These are phyloP conservation scores for Temnopleurus reevesii DNA, from an alignment of 53 echinoderm and acorn worm species.

Conservation along the genomic window DNA sequence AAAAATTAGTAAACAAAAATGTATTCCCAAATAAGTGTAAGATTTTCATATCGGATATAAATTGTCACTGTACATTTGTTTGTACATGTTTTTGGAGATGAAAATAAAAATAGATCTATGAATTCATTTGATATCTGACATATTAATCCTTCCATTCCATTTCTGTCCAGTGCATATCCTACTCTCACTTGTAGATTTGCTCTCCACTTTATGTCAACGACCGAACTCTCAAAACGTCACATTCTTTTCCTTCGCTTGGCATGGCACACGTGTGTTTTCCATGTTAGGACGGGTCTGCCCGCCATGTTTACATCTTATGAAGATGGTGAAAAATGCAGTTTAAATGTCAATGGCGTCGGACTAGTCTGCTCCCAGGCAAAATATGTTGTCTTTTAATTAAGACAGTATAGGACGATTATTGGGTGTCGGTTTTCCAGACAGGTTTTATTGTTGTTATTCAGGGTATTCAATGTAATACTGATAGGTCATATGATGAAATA, in stretches of 20 bases:
- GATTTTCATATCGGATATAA: too few relatives aligned
- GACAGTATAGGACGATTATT: background rate
- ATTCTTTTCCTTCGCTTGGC: background rate
- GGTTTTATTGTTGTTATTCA: too few relatives aligned
- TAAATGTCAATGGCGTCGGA: slow-evolving; percentile 5
- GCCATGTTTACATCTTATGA: slow-evolving; percentile 18
- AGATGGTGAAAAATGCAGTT: background rate
- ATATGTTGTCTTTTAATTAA: background rate
- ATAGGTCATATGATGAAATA: too few relatives aligned
- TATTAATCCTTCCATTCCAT: background rate
- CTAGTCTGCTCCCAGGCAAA: slow-evolving; percentile 2
- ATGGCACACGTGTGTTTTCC: background rate
- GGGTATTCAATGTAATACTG: too few relatives aligned
- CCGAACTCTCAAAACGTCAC: background rate
- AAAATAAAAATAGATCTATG: background rate
- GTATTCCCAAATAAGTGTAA: too few relatives aligned
- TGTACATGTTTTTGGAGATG: too few relatives aligned
- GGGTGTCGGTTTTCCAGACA: background rate
- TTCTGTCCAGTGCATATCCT: background rate
- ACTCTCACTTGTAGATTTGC: slow-evolving; percentile 26
- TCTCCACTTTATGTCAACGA: slow-evolving; percentile 16
- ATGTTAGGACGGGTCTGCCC: background rate
- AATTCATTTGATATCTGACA: background rate
- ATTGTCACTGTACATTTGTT: too few relatives aligned
- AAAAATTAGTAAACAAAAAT: too few relatives aligned